Conservation (phyloP, 2,888 invertebrate species). For the Conistra vaccinii region DNA sequence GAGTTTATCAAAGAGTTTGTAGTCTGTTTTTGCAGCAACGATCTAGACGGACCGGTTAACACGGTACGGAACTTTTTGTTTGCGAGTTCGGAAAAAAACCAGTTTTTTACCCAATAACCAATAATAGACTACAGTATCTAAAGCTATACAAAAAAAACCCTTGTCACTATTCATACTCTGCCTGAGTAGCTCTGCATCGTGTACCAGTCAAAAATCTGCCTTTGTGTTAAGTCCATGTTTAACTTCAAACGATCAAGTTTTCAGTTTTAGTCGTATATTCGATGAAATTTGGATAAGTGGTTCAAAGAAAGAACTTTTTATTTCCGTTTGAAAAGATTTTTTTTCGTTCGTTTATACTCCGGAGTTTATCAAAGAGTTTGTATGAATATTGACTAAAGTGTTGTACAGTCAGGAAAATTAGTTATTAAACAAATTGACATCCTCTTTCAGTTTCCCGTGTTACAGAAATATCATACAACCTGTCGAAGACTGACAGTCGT, state of each 20-base stretch:
- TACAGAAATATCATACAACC: too few species aligned
- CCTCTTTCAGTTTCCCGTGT: too few species aligned
- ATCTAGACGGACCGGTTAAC: too few species aligned
- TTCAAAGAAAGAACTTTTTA: conserved; percentile 12
- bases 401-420: background rate
- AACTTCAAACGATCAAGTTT: conserved; percentile 58
- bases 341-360: background rate
- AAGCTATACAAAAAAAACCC: background rate
- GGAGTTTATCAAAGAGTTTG: background rate
- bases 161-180: conserved; percentile 37
- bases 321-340: background rate
- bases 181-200: conserved; percentile 39
- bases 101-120: too few species aligned
- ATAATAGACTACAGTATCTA: too few species aligned
- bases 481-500: too few species aligned
- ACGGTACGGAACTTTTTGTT: too few species aligned
- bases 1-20: background rate
- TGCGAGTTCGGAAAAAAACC: too few species aligned
- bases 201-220: conserved; percentile 47
- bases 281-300: conserved; percentile 47
- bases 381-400: background rate
- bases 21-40: too few species aligned
- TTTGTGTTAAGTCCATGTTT: conserved; percentile 53
- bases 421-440: too few species aligned
- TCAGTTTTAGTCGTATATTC: conserved; percentile 50